Evolutionary conservation across 2,113 vertebrate species (phyloP).

Genomic region (Corapipo altera): DNA sequence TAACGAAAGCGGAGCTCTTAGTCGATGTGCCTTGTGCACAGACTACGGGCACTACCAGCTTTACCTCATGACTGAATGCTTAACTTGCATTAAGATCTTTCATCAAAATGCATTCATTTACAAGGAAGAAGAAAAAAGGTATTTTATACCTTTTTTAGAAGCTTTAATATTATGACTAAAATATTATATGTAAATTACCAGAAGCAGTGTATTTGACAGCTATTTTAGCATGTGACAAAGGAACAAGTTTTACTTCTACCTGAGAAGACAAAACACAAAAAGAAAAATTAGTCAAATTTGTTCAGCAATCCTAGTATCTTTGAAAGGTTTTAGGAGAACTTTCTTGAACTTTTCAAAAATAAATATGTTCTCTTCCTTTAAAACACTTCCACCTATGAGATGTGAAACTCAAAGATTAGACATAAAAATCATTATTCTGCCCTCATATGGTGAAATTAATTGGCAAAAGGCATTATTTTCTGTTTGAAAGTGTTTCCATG

Average conservation of each 20-base stretch:
- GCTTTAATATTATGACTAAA: not conserved
- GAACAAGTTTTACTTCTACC: not conserved
- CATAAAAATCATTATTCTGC: not conserved
- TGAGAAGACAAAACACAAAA: not conserved
- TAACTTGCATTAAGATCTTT: not conserved
- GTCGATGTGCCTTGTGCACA: not conserved
- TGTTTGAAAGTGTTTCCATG: not conserved
- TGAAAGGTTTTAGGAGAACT: not conserved
- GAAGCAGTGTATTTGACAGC: not conserved
- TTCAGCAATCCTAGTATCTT: not conserved
- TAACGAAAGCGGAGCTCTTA: not conserved
- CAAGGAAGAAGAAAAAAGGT: not conserved
- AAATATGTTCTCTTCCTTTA: not conserved
- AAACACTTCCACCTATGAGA: not conserved
- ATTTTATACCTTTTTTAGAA: not conserved
- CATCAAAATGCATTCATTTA: not conserved
- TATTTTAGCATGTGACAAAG: not conserved
- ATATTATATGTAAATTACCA: not conserved
- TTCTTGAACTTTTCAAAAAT: not conserved
- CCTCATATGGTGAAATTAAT: not conserved
- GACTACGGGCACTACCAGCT: not conserved
- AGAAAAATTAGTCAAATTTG: not conserved
- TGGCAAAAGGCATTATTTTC: not conserved
- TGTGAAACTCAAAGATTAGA: not conserved
- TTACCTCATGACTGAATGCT: not conserved